Conservation (phyloP, 2,113 vertebrate species). For the Scomber colias region DNA sequence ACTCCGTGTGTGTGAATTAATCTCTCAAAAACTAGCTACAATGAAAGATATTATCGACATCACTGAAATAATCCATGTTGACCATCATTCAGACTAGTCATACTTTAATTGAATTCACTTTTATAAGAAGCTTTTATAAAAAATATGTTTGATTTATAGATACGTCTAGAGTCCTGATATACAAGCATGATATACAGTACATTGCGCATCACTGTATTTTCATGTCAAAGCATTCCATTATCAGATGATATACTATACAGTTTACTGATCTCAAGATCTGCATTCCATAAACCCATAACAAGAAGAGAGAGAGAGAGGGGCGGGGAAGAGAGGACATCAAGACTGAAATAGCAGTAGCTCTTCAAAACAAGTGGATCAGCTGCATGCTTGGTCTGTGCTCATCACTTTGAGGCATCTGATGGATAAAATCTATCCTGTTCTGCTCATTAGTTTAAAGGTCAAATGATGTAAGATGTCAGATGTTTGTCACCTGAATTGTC, state of each 20-base stretch:
- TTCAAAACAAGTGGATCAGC: slow-evolving; percentile 52
- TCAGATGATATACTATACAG: slow-evolving; percentile 58
- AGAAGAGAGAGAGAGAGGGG: slow-evolving; percentile 46
- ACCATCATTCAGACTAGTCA: slow-evolving; percentile 14
- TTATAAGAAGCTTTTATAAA: slow-evolving; percentile 86
- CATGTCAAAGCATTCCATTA: slow-evolving; percentile 77
- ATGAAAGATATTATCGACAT: background rate
- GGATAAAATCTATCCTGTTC: slow-evolving; percentile 26
- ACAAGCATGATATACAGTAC: slow-evolving; percentile 73
- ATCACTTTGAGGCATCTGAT: slow-evolving; percentile 45
- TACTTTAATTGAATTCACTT: slow-evolving; percentile 78
- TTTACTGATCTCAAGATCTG: slow-evolving; percentile 42
- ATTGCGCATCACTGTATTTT: slow-evolving; percentile 65
- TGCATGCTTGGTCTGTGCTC: slow-evolving; percentile 78
- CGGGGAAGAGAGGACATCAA: slow-evolving; percentile 15
- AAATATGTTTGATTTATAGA: slow-evolving; percentile 84
- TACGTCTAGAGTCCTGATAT: slow-evolving; percentile 65
- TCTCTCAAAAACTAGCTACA: background rate
- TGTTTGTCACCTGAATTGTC: slow-evolving; percentile 34
- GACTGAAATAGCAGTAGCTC: slow-evolving; percentile 48
- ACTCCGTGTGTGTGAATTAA: background rate
- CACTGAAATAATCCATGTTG: background rate
- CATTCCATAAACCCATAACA: slow-evolving; percentile 55
- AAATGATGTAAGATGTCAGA: slow-evolving; percentile 28
- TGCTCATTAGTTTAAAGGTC: slow-evolving; percentile 34